Percentiles rank a stretch among this genome's conserved stretches.
These are phyloP conservation scores for Patella depressa DNA, from an alignment of 2,888 invertebrate species.

Conservation along the genomic window DNA sequence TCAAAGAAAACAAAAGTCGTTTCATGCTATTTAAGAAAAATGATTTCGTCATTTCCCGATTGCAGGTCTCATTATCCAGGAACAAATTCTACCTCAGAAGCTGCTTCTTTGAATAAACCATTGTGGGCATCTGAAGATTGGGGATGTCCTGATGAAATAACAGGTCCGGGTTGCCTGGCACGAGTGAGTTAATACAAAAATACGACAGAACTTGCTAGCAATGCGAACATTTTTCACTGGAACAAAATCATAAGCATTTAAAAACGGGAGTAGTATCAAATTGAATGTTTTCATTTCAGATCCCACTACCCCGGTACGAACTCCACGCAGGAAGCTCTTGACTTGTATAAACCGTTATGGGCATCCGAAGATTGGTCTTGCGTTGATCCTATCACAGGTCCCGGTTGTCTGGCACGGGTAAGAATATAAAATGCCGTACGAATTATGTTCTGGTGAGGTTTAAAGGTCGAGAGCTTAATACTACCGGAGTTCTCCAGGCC, in stretches of 20 bases:
- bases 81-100: constrained; percentile 44
- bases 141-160: constrained; percentile 66
- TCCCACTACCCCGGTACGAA: constrained; percentile 62
- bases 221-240: too few species aligned
- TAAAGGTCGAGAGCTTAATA: too few species aligned
- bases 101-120: constrained; percentile 57
- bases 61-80: constrained; percentile 64
- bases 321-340: constrained; percentile 46
- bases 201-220: too few species aligned
- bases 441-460: too few species aligned
- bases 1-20: too few species aligned
- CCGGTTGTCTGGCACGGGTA: constrained; percentile 71
- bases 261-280: too few species aligned
- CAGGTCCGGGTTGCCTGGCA: constrained; percentile 71
- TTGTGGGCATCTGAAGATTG: constrained; percentile 72
- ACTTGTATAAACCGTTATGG: constrained; percentile 66
- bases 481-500: too few species aligned
- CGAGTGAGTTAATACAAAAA: constrained; percentile 51
- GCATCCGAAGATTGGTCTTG: constrained; percentile 71
- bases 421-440: constrained; percentile 12
- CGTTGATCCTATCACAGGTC: constrained; percentile 65
- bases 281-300: constrained; percentile 31
- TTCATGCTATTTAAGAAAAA: too few species aligned
- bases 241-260: too few species aligned
- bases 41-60: neutral